Conservation (phyloP, 2,888 invertebrate genomes). For the Apotomis turbidana region DNA sequence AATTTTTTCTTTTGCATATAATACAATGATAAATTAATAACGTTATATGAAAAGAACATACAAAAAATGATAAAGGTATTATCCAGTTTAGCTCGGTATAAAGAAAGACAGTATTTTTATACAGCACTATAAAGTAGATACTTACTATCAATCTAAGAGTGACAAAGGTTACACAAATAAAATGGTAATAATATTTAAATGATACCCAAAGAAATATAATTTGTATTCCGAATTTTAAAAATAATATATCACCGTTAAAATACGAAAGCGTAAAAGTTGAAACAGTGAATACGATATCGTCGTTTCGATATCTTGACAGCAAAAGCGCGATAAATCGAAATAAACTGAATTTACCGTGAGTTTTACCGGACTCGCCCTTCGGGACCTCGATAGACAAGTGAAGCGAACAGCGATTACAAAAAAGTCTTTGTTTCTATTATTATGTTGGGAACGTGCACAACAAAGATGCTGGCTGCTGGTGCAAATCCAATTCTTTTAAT, state of each 20-base stretch:
- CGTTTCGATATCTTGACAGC: slow-evolving; percentile 22
- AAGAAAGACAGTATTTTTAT: too few relatives aligned
- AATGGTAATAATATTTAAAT: too few relatives aligned
- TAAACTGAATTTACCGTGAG: slow-evolving; percentile 12
- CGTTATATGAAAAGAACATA: not conserved
- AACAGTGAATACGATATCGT: not conserved
- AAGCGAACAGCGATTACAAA: slow-evolving; percentile 17
- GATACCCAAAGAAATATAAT: too few relatives aligned
- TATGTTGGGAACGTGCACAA: too few relatives aligned
- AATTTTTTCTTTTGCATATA: too few relatives aligned
- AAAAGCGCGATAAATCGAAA: slow-evolving; percentile 24
- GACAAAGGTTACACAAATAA: not conserved
- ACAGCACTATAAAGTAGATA: too few relatives aligned
- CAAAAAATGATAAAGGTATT: not conserved
- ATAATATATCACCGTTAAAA: not conserved
- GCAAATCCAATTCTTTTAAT: too few relatives aligned
- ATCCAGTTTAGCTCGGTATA: too few relatives aligned
- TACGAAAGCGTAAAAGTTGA: not conserved
- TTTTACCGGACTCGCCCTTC: slow-evolving; percentile 9
- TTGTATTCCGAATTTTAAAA: too few relatives aligned
- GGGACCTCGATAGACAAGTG: slow-evolving; percentile 8
- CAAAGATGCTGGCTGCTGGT: too few relatives aligned
- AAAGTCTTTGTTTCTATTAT: not conserved
- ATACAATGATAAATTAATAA: not conserved
- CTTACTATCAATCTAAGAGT: not conserved